Evolutionary conservation across 2,888 invertebrate species (phyloP), one percentile per base, ranked within the genome.

Genomic region (Drosophila tripunctata): DNA sequence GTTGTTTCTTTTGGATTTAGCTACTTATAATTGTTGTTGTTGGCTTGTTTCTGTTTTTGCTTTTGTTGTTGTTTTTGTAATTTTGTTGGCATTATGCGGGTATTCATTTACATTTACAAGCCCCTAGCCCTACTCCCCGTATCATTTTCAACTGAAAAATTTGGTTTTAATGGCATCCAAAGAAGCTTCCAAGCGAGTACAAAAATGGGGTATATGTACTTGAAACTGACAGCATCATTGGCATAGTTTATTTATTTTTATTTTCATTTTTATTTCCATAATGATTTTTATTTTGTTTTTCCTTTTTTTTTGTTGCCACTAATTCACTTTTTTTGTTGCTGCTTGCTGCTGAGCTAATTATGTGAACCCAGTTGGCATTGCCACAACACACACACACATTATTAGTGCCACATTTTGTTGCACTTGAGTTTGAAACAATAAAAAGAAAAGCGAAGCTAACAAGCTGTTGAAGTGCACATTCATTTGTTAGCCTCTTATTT

Each of bases 81-180:
- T 71, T 74, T 54, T 60, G 44, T 63, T 62, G 78, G 71, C 51
- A 79, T 79, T 81, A 82, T 80, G 86, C 86, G 79, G 79, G 79
- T 44, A 67, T 74, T 74, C 72, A 76, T 67, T 76, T 75, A 60
- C 72, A 76, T 67, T 76, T 75, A 60, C 65, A 7, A n/a, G 17
- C 27, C 10, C n/a, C 31, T 0, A 2, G 8, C 3, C 24, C 22
- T n/a, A 0, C 0, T 0, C 19, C 27, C 22, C 3, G 15, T n/a
- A 10, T 10, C 30, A 8, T 36, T 52, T 27, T 31, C 14, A 41
- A 40, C 19, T 56, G 61, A 55, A 66, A 62, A 67, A 67, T 40
- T 72, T 76, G 67, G n/a, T n/a, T 41, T 67, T 63, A 67, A 60
- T 67, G 67, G 56, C 72, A 73, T 47, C 48, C 50, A 35, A 64